Conservation (phyloP, 2,888 invertebrate genomes). For the Epinotia nisella region DNA sequence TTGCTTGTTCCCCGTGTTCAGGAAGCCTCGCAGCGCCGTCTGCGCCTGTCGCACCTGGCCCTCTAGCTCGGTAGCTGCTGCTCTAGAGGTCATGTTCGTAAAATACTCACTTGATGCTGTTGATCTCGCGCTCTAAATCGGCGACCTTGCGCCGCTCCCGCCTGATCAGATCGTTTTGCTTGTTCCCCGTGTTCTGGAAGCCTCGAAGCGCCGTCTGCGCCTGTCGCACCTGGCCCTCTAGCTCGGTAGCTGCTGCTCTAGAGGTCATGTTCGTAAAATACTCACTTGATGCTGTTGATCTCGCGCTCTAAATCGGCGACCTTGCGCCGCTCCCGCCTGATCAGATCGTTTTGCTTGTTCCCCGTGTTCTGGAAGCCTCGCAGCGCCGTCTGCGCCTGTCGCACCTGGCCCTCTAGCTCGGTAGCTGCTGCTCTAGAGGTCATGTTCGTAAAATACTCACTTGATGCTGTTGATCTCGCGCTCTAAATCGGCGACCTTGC, state of each 20-base stretch:
- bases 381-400: conserved; percentile 29
- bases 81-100: no score
- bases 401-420: conserved; percentile 55
- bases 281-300: conserved; percentile 63
- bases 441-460: background rate
- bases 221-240: conserved; percentile 46
- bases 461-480: conserved; percentile 69
- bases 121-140: conserved; percentile 69
- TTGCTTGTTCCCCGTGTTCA: no score
- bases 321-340: conserved; percentile 66
- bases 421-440: conserved; percentile 57
- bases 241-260: no score
- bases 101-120: conserved; percentile 56
- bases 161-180: conserved; percentile 60
- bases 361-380: conserved; percentile 51
- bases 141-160: conserved; percentile 67
- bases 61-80: no score
- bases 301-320: conserved; percentile 67
- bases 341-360: conserved; percentile 61
- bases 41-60: no score
- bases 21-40: no score
- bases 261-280: no score
- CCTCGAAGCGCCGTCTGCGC: conserved; percentile 50
- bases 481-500: conserved; percentile 68
- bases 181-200: conserved; percentile 48